Base-by-base conservation (phyloP, 2,113 vertebrate genomes). In the Lynx canadensis region DNA sequence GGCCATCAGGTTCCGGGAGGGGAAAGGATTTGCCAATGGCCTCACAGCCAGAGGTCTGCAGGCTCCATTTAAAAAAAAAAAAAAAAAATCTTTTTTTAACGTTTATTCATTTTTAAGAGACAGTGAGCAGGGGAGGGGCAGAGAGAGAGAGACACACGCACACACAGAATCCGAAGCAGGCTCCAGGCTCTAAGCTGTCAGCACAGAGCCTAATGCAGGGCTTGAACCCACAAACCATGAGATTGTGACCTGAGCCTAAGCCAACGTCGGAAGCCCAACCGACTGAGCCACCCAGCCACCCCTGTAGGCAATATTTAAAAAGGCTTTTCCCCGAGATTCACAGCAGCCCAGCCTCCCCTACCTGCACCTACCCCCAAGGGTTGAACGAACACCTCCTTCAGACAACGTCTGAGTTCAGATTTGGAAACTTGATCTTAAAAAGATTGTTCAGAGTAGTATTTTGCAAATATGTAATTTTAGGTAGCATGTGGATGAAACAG, bases 321-420 rank as follows among this genome's bases (percentile, higher is more conserved):
- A 76, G 85, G n/a, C 6, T 76, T 33, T 69, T 21, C 45, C 50
- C 31, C 18, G 27, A 74, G 27, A 89, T 15, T 71, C 36, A n/a
- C 52, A 60, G 31, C 21, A 27, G 19, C 82, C 31, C 33, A 25
- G 2, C 27, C 41, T 5, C 7, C 19, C n/a, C 15, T 1, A 4
- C 38, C 33, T 0, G 9, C 7, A 14, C 0, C 50, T 11, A 36
- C 11, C 60, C 19, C 36, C 0, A 1, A 15, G 14, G 38, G 4
- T 14, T 48, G 60, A 91, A 27, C 29, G 31, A 10, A n/a, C 45
- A 68, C 66, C 29, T 23, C 45, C 36, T 10, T 19, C 18, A 12
- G 33, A 7, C 79, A 66, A 15, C 76, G n/a, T 87, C 63, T 27
- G 79, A 89, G 29, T 57, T 74, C 57, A 66, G 60, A 55, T 50